Conservation (phyloP, 2,113 vertebrate species). For the Chinchilla lanigera region DNA sequence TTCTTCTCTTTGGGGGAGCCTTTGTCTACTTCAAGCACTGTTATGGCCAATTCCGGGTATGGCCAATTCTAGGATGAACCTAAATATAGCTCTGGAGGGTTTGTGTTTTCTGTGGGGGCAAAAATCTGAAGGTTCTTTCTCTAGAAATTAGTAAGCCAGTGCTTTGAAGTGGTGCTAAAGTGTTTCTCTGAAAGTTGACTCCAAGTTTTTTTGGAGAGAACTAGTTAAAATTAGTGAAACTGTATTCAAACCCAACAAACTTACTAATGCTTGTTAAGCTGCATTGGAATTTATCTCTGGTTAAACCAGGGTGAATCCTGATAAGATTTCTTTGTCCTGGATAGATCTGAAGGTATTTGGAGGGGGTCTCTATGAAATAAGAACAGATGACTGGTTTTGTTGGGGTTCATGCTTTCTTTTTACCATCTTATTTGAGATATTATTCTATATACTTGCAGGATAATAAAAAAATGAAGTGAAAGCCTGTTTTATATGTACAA, state of each 20-base stretch:
- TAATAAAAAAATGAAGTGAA: background rate
- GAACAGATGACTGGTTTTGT: background rate
- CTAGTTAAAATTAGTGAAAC: slow-evolving; percentile 15
- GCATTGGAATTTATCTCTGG: background rate
- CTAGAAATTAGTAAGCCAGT: slow-evolving; percentile 1
- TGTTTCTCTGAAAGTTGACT: slow-evolving; percentile 1
- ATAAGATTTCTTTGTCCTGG: background rate
- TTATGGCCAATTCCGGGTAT: background rate
- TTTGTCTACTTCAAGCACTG: background rate
- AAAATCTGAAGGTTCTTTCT: slow-evolving; percentile 10
- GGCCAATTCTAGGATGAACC: background rate
- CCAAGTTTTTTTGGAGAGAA: background rate
- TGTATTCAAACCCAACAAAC: background rate
- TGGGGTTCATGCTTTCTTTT: background rate
- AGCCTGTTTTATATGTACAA: background rate
- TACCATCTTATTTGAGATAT: background rate
- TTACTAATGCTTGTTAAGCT: background rate
- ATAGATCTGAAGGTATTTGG: background rate
- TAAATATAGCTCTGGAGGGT: background rate
- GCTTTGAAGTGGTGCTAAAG: background rate
- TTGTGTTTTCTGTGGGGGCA: background rate
- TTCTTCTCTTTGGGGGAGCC: background rate
- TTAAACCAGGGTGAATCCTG: background rate
- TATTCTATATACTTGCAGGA: background rate
- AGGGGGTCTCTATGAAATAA: background rate